These are phyloP conservation scores for Pituophis catenifer DNA, from an alignment of 2,113 vertebrate species.

Conservation along the genomic window DNA sequence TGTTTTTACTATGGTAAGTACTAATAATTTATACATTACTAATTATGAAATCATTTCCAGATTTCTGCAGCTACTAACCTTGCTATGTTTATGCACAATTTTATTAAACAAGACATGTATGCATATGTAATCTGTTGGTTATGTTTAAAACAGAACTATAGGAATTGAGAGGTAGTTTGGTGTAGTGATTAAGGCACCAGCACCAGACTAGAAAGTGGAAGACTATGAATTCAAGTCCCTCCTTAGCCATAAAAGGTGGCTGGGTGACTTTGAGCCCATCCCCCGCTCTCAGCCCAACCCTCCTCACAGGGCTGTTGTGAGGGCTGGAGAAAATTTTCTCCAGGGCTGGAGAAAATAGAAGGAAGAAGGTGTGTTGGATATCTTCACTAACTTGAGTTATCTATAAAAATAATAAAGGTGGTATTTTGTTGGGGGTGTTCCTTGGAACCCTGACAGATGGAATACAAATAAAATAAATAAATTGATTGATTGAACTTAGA, in stretches of 20 bases:
- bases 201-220: background rate
- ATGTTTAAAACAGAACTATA: background rate
- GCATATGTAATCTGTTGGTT: background rate
- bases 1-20: background rate
- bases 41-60: constrained; percentile 35
- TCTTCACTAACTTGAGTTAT: background rate
- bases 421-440: background rate
- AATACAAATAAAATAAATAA: background rate
- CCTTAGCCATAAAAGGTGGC: background rate
- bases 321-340: no score
- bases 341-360: background rate
- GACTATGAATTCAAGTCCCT: background rate
- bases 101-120: background rate
- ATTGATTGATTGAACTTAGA: background rate
- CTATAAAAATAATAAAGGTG: background rate
- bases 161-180: background rate
- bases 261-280: background rate
- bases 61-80: background rate
- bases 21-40: background rate
- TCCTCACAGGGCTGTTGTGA: background rate
- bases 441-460: background rate
- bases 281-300: background rate
- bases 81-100: background rate
- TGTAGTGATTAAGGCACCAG: background rate
- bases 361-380: background rate